Conservation (phyloP, 35 echinoderm and acorn worm species). For the Ptychodera flava region DNA sequence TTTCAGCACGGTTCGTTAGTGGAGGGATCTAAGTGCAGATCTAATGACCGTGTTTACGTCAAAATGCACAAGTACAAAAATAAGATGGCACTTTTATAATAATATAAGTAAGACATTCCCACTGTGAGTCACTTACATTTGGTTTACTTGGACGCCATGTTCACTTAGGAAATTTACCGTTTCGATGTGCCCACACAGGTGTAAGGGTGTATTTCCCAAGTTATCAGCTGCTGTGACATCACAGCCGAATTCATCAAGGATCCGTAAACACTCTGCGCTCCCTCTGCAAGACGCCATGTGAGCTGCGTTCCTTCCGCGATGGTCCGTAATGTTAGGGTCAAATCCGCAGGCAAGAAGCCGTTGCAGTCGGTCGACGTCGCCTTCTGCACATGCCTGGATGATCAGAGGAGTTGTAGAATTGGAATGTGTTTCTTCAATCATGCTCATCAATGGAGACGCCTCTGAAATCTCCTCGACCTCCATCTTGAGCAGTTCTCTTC, state of each 20-base stretch:
- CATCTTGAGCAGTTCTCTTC: too few species aligned
- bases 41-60: too few species aligned
- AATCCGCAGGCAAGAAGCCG: neutral
- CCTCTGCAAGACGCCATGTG: neutral
- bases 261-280: neutral
- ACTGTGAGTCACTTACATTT: too few species aligned
- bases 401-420: neutral
- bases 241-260: neutral
- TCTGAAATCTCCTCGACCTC: neutral
- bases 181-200: neutral
- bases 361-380: neutral
- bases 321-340: neutral
- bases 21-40: too few species aligned
- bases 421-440: neutral
- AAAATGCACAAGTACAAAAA: too few species aligned
- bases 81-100: too few species aligned
- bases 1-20: too few species aligned
- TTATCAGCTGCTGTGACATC: neutral
- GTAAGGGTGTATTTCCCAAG: neutral
- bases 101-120: too few species aligned
- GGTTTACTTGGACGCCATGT: neutral
- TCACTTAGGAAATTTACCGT: neutral
- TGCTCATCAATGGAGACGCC: neutral
- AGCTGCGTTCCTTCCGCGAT: neutral
- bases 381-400: neutral